Evolutionary conservation across 2,797 vertebrate genomes (phyloP).

Genomic region (Pempheris klunzingeri): DNA sequence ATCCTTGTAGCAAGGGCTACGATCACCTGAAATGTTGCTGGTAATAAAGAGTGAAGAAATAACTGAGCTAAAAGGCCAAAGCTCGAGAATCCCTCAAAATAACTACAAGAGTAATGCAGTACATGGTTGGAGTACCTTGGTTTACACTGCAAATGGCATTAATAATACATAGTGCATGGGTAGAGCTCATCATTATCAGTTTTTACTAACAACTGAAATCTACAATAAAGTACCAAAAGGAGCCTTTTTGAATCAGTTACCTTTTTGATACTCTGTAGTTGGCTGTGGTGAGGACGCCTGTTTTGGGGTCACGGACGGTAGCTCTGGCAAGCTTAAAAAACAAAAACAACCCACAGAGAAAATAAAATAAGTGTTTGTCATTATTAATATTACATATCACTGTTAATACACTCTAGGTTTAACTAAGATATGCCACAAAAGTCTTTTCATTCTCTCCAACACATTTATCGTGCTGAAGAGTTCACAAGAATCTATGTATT

Average conservation of each 20-base stretch:
- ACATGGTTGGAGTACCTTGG: neutral
- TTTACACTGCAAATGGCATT: neutral
- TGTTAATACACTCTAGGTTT: neutral
- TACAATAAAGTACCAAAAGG: neutral
- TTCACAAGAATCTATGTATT: no score
- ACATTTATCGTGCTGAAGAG: neutral
- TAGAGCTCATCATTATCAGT: no score
- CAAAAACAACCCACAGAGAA: neutral
- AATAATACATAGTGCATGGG: no score
- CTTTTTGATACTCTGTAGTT: conserved; percentile 98
- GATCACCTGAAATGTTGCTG: neutral
- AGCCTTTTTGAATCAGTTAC: conserved; percentile 76
- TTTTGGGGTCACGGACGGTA: conserved; percentile 97
- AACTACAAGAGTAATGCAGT: neutral
- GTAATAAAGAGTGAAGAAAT: neutral
- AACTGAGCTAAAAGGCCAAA: neutral
- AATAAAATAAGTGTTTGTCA: neutral
- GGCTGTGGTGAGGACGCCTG: conserved; percentile 95
- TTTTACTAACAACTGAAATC: neutral
- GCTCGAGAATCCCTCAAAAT: neutral
- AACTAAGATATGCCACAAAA: neutral
- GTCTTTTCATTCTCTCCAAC: neutral
- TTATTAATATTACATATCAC: neutral
- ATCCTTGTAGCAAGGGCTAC: neutral
- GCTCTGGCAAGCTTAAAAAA: conserved; percentile 91